Base-by-base conservation (phyloP, 2,797 vertebrate genomes). In the Merluccius polli region DNA sequence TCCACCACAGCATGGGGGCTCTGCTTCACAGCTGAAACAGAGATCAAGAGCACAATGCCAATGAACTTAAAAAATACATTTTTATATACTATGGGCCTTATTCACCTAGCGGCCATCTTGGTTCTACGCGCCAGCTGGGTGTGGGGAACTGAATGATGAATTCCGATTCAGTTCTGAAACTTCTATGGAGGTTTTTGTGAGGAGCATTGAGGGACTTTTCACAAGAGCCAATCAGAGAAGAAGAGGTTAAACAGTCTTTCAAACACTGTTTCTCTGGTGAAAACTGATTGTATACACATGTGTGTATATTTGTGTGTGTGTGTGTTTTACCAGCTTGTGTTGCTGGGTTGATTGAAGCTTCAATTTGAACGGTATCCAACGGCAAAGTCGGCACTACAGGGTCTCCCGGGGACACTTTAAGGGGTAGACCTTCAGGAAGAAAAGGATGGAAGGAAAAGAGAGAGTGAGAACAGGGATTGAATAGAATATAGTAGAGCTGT, bases 371-470 rank as follows among this genome's bases (percentile, higher is more conserved):
- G 0, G n/a, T 63, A 59, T 24, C 52, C 21, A 59, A 4, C 7
- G 52, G 52, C 52, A n/a, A n/a, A 59, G n/a, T 24, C 1, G 21
- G n/a, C 29, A 91, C 83, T 71, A 87, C 75, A 2, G 93, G 90
- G 67, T 92, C 91, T 82, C 91, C 93, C 71, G 85, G 83, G n/a
- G 92, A 94, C 73, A 91, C 92, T 4, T 1, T 29, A 75, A 96
- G 91, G 30, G 91, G 79, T 84, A 73, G 88, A 78, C 84, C 94
- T 86, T 77, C 15, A 76, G 15, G 9, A 72, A 16, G 31, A 2
- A 48, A 36, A 2, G 73, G 11, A 38, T 44, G 52, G 1, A 59
- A 0, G 63, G 35, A 38, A 74, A 27, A 15, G 18, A 38, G 32
- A 29, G 16, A 27, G 8, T 10, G 10, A 69, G 36, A 67, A 38